Conservation (phyloP, 2,113 vertebrate species). For the Probosciger aterrimus region DNA sequence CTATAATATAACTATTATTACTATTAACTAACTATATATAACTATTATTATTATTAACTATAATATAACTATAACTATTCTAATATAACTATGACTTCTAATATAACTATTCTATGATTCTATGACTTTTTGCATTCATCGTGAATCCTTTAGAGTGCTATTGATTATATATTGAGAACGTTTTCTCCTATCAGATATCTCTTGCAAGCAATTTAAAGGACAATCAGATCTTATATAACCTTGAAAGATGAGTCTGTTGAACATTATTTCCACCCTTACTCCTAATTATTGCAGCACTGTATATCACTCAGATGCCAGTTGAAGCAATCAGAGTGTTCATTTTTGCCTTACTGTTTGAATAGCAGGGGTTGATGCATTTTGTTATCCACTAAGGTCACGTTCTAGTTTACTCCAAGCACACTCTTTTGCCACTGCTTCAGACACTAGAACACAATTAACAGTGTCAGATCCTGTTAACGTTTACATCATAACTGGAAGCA, state of each 20-base stretch:
- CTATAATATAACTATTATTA: too few species aligned
- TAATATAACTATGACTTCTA: too few species aligned
- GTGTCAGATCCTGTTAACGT: slow-evolving; percentile 59
- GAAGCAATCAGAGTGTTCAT: slow-evolving; percentile 8
- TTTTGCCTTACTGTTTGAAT: not conserved
- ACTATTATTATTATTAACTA: too few species aligned
- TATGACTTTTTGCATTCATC: not conserved
- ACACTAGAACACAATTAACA: not conserved
- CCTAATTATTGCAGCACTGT: not conserved
- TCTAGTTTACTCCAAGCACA: not conserved
- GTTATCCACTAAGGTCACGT: slow-evolving; percentile 22
- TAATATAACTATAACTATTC: too few species aligned
- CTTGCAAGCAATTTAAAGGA: not conserved
- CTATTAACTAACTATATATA: too few species aligned
- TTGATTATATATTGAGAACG: not conserved
- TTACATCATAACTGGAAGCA: slow-evolving; percentile 60
- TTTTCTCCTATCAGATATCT: not conserved
- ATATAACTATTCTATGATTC: too few species aligned
- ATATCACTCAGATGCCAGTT: not conserved
- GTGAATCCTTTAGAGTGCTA: not conserved
- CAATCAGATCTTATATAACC: not conserved
- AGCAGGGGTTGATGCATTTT: not conserved
- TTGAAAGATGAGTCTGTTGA: slow-evolving; percentile 1
- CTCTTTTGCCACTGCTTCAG: not conserved
- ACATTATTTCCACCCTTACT: not conserved